A percentile compares a stretch with the other conserved stretches of the same genome.
phyloP scores from a whole-genome alignment of 2,888 invertebrate genomes.

The Heliconius erato region DNA sequence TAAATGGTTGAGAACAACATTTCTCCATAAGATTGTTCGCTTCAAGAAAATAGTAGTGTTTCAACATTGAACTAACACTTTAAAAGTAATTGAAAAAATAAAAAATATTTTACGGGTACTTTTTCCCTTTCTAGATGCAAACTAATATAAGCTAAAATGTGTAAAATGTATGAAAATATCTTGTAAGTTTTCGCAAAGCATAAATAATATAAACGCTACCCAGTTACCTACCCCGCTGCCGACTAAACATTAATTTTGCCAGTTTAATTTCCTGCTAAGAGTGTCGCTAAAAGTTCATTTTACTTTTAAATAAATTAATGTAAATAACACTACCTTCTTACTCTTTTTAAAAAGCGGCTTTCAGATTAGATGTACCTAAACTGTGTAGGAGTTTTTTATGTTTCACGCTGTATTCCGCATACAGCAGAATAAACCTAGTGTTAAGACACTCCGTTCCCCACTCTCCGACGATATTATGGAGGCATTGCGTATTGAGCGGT shows the following conservation, averaged over 20 bases:
- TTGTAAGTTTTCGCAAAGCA: conserved; percentile 8
- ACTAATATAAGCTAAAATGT: not conserved
- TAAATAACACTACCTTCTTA: conserved; percentile 35
- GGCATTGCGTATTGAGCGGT: no score
- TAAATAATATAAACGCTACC: conserved; percentile 33
- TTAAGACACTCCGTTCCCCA: no score
- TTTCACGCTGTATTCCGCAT: no score
- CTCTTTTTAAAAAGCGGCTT: not conserved
- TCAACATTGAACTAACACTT: not conserved
- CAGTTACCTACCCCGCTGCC: conserved; percentile 26
- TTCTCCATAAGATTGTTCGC: not conserved
- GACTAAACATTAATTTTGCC: conserved; percentile 45
- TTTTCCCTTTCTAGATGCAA: not conserved
- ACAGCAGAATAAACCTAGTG: no score
- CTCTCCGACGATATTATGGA: no score
- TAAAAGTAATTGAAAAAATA: not conserved
- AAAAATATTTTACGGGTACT: not conserved
- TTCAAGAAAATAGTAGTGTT: not conserved
- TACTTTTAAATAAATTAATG: conserved; percentile 48
- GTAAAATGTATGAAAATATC: not conserved
- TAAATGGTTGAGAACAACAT: not conserved
- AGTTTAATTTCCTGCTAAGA: conserved; percentile 53
- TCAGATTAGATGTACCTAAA: not conserved
- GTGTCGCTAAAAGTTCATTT: conserved; percentile 43
- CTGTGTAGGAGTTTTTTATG: no score